phyloP scores from a whole-genome alignment of 2,888 invertebrate genomes.

The Caenorhabditis sinica region DNA sequence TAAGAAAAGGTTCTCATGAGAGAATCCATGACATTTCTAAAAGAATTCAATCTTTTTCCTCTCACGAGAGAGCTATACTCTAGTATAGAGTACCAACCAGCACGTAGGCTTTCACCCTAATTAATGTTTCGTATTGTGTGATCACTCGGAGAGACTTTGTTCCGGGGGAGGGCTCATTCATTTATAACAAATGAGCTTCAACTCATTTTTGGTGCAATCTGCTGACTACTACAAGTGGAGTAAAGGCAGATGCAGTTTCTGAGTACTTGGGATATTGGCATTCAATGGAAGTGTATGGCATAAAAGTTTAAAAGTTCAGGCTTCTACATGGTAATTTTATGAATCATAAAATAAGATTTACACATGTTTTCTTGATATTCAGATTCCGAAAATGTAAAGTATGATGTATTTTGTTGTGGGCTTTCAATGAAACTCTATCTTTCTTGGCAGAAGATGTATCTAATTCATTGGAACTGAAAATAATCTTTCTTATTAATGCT shows the following conservation, averaged over 20 bases:
- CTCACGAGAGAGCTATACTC: slow-evolving; percentile 2
- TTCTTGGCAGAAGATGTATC: no score
- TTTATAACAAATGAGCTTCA: background rate
- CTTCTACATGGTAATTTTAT: background rate
- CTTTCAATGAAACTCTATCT: no score
- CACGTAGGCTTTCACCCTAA: slow-evolving; percentile 30
- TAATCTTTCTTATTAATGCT: no score
- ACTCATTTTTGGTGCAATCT: background rate
- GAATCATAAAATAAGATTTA: background rate
- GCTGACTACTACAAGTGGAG: background rate
- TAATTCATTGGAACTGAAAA: no score
- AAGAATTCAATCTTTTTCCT: slow-evolving; percentile 6
- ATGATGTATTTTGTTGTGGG: no score
- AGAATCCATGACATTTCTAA: background rate
- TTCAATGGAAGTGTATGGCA: background rate
- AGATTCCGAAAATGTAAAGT: no score
- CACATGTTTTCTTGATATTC: background rate
- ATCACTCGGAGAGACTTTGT: background rate
- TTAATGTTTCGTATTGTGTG: slow-evolving; percentile 31
- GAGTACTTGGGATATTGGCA: background rate
- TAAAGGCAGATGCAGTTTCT: background rate
- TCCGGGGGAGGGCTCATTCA: background rate
- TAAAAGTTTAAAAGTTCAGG: background rate
- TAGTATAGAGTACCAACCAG: background rate
- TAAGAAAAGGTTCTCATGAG: slow-evolving; percentile 3